Evolutionary conservation across 2,888 invertebrate genomes (phyloP).

Genomic region (Spilosoma lubricipeda): DNA sequence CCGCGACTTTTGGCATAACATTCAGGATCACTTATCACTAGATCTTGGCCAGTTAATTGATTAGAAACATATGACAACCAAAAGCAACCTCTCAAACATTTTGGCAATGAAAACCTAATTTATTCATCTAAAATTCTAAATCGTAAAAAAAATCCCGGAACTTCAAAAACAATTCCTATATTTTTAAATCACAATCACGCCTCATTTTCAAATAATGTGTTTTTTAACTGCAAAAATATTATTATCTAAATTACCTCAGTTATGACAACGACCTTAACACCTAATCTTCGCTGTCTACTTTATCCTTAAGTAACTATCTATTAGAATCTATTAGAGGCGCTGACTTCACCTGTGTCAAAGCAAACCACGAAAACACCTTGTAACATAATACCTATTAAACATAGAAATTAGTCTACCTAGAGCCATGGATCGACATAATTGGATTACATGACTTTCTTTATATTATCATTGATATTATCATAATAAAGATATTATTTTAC

Average conservation of each 20-base stretch:
- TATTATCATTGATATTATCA: constrained; percentile 21
- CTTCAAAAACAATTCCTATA: background rate
- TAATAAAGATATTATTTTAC: constrained; percentile 28
- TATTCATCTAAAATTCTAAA: background rate
- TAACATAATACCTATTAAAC: constrained; percentile 7
- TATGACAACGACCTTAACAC: constrained; percentile 30
- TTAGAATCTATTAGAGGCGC: constrained; percentile 53
- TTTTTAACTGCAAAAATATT: background rate
- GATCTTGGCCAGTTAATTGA: background rate
- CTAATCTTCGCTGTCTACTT: constrained; percentile 37
- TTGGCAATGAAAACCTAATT: background rate
- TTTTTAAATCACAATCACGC: background rate
- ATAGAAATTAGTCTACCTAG: constrained; percentile 15
- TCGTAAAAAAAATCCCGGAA: background rate
- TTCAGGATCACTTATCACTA: background rate
- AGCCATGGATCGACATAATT: constrained; percentile 21
- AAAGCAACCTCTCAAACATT: background rate
- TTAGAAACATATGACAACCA: background rate
- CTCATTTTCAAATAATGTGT: background rate
- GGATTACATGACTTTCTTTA: constrained; percentile 18
- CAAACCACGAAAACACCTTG: constrained; percentile 47
- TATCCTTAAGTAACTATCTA: constrained; percentile 48
- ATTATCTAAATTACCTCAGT: constrained; percentile 27
- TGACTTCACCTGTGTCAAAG: constrained; percentile 62
- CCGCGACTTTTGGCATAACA: background rate